Evolutionary conservation across 2,113 vertebrate species (phyloP).

Genomic region (Atrichornis clamosus): DNA sequence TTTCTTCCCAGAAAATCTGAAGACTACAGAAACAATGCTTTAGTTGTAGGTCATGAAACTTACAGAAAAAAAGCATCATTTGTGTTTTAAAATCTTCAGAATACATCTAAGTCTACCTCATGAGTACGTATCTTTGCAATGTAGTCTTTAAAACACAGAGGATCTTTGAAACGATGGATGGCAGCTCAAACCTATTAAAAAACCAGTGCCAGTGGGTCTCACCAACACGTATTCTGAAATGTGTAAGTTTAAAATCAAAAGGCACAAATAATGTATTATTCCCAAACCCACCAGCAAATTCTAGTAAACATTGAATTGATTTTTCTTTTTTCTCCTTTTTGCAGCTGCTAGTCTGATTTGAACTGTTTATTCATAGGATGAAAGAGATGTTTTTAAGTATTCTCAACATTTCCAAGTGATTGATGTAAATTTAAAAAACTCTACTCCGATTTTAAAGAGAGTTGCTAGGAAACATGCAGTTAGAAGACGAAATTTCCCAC

Average conservation of each 20-base stretch:
- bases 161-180: neutral
- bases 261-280: conserved; percentile 1
- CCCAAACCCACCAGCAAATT: neutral
- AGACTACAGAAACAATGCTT: neutral
- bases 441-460: conserved; percentile 75
- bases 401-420: conserved; percentile 61
- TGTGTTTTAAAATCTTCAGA: neutral
- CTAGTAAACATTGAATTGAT: conserved; percentile 2
- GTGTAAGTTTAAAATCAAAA: neutral
- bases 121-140: neutral
- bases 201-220: neutral
- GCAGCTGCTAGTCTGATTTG: conserved; percentile 64
- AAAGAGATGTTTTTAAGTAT: conserved; percentile 69
- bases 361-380: conserved; percentile 75
- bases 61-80: neutral
- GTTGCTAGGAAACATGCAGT: conserved; percentile 87
- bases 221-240: neutral
- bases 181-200: neutral
- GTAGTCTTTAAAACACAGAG: neutral
- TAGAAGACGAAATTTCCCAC: conserved; percentile 72
- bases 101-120: neutral
- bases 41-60: neutral
- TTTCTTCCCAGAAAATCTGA: neutral
- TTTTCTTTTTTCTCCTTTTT: conserved; percentile 20
- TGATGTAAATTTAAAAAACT: conserved; percentile 68